Percentiles rank a stretch among this genome's conserved stretches.
phyloP scores from a whole-genome alignment of 1,140 invertebrate species.

The Drosophila ananassae region DNA sequence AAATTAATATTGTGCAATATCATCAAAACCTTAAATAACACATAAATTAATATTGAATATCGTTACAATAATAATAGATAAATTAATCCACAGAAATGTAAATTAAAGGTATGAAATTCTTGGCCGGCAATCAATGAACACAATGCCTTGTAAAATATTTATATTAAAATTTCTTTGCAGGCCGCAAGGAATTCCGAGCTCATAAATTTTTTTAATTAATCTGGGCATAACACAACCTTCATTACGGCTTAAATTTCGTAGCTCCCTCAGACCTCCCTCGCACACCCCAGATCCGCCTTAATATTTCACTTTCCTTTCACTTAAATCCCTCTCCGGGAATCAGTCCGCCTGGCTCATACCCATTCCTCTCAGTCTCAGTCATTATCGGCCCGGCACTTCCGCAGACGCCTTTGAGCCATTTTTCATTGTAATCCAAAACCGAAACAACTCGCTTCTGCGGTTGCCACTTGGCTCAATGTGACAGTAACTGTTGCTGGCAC shows the following conservation, averaged over 20 bases:
- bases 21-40: too few relatives aligned
- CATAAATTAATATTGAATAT: too few relatives aligned
- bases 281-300: neutral
- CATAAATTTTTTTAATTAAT: slow-evolving; percentile 42
- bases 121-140: neutral
- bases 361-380: slow-evolving; percentile 34
- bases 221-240: slow-evolving; percentile 28
- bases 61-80: neutral
- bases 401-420: slow-evolving; percentile 51
- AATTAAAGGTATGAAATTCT: neutral
- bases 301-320: slow-evolving; percentile 18
- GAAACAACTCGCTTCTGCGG: slow-evolving; percentile 20
- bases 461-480: slow-evolving; percentile 39
- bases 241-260: slow-evolving; percentile 20
- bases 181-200: slow-evolving; percentile 26
- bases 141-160: slow-evolving; percentile 11
- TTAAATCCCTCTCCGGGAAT: slow-evolving; percentile 22
- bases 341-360: neutral
- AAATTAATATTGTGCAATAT: too few relatives aligned
- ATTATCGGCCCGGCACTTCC: slow-evolving; percentile 48
- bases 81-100: neutral
- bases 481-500: slow-evolving; percentile 42
- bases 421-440: slow-evolving; percentile 62
- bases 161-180: slow-evolving; percentile 2
- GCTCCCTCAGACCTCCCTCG: neutral